Base-by-base conservation (phyloP, 2,113 vertebrate species). In the Brachyhypopomus gauderio region DNA sequence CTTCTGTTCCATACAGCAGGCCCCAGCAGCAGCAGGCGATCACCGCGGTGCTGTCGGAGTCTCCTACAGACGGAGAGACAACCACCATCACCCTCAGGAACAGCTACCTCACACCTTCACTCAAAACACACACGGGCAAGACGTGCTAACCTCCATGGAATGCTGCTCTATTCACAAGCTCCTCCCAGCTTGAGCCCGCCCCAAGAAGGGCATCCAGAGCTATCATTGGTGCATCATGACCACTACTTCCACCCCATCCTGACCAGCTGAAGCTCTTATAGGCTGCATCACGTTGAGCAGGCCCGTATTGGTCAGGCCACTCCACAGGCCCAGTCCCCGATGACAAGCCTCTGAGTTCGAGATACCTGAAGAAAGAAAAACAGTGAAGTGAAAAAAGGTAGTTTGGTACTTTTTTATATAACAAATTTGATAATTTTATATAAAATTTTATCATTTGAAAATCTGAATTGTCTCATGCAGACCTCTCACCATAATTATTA, bases 181-280 rank as follows among this genome's bases (percentile, higher is more conserved):
- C 93, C 16, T 89, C 91, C 95, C 95, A 96, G 89, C 91, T 78
- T 0, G 78, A 63, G 0, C 91, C 92, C 0, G 94, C 92, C 0
- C 91, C 92, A 83, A 96, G 89, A 80, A 96, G 80, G 0, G 94
- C 92, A 22, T 96, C 95, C 66, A 93, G 72, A 0, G 95, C 95
- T 17, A 96, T 95, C 95, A 96, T 96, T 3, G 95, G 95, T 0
- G 95, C 94, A 0, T 96, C 95, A 0, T 96, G 95, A 16, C 95
- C 94, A 0, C 95, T 94, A 2, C 94, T 89, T 3, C 95, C 95
- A 0, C 92, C 84, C 95, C 95, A 95, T 0, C 93, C 94, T 0
- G 88, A 90, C 84, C 95, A 27, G 0, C 94, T 95, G 90, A 95
- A 95, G 82, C 80, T 85, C 11, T 89, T 88, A 84, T 96, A 96